Percentiles rank a stretch among this genome's conserved stretches.
These are phyloP conservation scores for Myiotriccus ornatus DNA, from an alignment of 2,797 vertebrate species.

Conservation along the genomic window DNA sequence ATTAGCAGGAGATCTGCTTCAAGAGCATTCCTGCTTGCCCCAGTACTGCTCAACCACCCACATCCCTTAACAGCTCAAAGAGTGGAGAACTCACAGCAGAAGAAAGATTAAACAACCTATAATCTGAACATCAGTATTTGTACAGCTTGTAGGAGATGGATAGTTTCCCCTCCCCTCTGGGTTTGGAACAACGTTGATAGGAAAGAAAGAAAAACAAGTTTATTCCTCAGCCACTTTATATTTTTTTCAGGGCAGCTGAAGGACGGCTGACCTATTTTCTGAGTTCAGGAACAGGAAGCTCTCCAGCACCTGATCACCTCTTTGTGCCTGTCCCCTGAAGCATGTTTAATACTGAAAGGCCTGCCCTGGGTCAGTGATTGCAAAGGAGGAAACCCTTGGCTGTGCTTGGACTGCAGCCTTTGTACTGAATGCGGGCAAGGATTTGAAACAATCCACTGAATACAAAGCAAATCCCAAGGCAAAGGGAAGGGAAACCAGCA, in stretches of 20 bases:
- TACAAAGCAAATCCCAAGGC: constrained; percentile 15
- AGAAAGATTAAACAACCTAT: neutral
- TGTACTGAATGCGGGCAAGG: neutral
- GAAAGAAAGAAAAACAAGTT: neutral
- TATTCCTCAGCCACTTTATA: neutral
- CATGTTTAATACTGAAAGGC: constrained; percentile 1
- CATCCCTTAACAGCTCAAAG: neutral
- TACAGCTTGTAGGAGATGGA: neutral
- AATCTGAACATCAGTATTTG: neutral
- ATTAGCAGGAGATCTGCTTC: neutral
- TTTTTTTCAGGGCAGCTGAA: neutral
- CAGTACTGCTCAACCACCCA: neutral
- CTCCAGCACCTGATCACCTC: constrained; percentile 13
- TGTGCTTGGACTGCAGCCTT: neutral
- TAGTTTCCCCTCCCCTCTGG: neutral
- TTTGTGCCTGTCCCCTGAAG: constrained; percentile 41
- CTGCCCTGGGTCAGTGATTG: neutral
- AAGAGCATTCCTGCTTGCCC: neutral
- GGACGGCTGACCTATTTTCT: constrained; percentile 51
- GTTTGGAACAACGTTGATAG: neutral
- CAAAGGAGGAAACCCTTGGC: neutral
- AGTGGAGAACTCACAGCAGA: neutral
- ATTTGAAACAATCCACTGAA: neutral
- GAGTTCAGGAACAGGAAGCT: neutral
- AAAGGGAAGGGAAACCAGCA: constrained; percentile 13